Evolutionary conservation across 2,113 vertebrate species (phyloP).

Genomic region (Scartelaos histophorus): DNA sequence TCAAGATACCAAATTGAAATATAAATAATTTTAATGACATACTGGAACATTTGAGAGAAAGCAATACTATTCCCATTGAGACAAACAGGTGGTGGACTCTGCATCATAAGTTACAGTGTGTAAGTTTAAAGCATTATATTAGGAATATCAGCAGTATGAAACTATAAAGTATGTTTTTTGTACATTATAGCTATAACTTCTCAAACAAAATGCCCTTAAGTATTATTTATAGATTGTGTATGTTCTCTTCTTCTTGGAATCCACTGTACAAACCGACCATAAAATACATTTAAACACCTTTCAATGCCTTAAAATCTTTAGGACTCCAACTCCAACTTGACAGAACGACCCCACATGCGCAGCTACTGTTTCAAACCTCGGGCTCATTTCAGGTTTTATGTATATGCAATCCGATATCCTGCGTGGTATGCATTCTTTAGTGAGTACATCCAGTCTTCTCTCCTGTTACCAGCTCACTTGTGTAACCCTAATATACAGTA

Average conservation of each 20-base stretch:
- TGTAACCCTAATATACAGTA: neutral
- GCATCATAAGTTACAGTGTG: too few relatives aligned
- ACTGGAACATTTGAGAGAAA: too few relatives aligned
- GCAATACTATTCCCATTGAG: too few relatives aligned
- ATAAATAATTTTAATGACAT: too few relatives aligned
- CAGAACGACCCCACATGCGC: conserved; percentile 24
- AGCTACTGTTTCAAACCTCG: conserved; percentile 8
- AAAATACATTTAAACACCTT: conserved; percentile 11
- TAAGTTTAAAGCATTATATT: too few relatives aligned
- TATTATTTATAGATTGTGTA: neutral
- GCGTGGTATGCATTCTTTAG: conserved; percentile 1
- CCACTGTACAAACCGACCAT: conserved; percentile 7
- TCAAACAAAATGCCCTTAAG: neutral
- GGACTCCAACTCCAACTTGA: neutral
- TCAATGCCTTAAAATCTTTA: conserved; percentile 35
- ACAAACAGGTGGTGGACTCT: too few relatives aligned
- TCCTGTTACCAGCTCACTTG: neutral
- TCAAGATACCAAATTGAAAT: too few relatives aligned
- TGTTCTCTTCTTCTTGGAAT: neutral
- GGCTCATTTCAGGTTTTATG: conserved; percentile 24
- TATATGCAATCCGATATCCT: conserved; percentile 15
- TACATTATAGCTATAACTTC: neutral
- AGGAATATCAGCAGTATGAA: too few relatives aligned
- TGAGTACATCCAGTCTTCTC: conserved; percentile 9
- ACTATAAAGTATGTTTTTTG: too few relatives aligned